Conservation (phyloP, 2,113 vertebrate genomes). For the Malurus melanocephalus region DNA sequence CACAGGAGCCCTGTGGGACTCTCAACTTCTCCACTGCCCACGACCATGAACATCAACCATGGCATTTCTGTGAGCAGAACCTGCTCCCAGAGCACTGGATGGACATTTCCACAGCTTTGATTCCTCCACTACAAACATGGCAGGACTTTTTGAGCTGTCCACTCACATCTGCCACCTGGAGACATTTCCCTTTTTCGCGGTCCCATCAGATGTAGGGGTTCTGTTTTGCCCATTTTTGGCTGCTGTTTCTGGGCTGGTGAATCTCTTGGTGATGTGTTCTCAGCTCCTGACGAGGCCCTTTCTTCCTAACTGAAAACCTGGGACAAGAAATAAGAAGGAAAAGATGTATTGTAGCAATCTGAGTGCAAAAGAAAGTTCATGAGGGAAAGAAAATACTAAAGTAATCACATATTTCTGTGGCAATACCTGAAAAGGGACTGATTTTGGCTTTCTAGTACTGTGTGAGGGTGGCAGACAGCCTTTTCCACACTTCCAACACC, state of each 20-base stretch:
- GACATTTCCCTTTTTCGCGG: neutral
- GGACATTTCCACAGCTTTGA: neutral
- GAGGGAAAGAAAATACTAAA: neutral
- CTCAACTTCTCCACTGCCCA: neutral
- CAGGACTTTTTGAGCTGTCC: neutral
- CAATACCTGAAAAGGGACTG: neutral
- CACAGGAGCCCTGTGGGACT: neutral
- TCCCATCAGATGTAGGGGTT: neutral
- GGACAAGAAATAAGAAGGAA: neutral
- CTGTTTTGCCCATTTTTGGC: neutral
- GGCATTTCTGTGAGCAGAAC: neutral
- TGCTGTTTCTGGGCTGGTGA: neutral
- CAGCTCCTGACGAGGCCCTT: accelerated
- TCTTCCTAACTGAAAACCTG: neutral
- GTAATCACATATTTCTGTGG: accelerated
- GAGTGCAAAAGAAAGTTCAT: neutral
- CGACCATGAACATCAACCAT: neutral
- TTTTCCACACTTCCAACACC: neutral
- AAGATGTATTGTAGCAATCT: accelerated
- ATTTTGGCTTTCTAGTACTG: neutral
- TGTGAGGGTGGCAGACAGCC: neutral
- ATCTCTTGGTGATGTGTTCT: neutral
- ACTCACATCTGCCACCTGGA: neutral
- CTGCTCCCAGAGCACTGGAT: neutral
- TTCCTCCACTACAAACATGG: neutral